phyloP scores from a whole-genome alignment of 2,113 vertebrate species.

The Entosphenus tridentatus region DNA sequence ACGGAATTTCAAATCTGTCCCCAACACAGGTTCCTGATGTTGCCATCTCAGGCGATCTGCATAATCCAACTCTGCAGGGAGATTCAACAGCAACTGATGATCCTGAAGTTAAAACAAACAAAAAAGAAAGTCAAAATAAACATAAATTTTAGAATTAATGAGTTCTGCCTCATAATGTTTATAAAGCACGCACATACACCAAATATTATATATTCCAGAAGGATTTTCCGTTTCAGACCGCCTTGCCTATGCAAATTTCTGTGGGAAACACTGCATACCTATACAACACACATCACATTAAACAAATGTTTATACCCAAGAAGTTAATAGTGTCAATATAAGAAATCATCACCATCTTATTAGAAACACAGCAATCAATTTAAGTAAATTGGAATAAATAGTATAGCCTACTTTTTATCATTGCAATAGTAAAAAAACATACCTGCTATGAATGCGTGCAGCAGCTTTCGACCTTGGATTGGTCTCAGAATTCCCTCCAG shows the following conservation, averaged over 20 bases:
- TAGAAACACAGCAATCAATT: slow-evolving; percentile 4
- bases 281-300: neutral
- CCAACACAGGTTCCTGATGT: neutral
- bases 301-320: slow-evolving; percentile 5
- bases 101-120: too few species aligned
- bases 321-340: slow-evolving; percentile 1
- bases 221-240: slow-evolving; percentile 1
- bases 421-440: slow-evolving; percentile 5
- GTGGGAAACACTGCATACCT: neutral
- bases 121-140: neutral
- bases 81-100: too few species aligned
- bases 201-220: slow-evolving; percentile 7
- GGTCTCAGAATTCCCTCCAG: slow-evolving; percentile 8
- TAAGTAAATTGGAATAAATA: neutral
- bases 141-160: neutral
- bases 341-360: slow-evolving; percentile 6
- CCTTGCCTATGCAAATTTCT: neutral
- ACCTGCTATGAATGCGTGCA: slow-evolving; percentile 8
- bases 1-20: slow-evolving; percentile 5
- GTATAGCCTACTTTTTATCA: neutral
- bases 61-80: too few species aligned
- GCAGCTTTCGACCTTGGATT: slow-evolving; percentile 5
- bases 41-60: too few species aligned
- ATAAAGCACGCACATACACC: neutral
- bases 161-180: slow-evolving; percentile 5